Percentiles rank a stretch among this genome's conserved stretches.
Conservation (phyloP, 2,888 invertebrate genomes). For the Macrophya alboannulata region DNA sequence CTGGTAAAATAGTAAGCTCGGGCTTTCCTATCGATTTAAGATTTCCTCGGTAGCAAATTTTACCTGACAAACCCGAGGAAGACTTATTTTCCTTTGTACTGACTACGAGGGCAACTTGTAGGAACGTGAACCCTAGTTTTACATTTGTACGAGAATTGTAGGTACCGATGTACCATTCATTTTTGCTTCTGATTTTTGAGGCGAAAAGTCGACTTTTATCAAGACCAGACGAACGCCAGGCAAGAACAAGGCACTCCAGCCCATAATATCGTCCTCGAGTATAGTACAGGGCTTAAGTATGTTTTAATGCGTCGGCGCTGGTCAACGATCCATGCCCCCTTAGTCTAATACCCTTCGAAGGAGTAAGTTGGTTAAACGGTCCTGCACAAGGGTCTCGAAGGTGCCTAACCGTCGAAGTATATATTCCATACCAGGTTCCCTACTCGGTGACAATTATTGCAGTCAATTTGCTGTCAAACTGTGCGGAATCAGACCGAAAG, state of each 20-base stretch:
- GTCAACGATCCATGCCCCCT: conserved; percentile 42
- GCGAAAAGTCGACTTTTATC: neutral
- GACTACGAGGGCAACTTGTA: neutral
- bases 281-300: neutral
- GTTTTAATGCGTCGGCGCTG: conserved; percentile 43
- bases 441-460: conserved; percentile 29
- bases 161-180: neutral
- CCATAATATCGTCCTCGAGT: conserved; percentile 18
- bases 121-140: neutral
- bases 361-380: conserved; percentile 38
- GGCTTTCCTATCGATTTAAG: neutral
- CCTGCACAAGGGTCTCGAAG: conserved; percentile 5
- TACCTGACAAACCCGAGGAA: neutral
- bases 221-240: neutral
- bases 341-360: neutral
- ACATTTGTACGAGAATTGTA: neutral
- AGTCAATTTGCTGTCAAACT: conserved; percentile 44
- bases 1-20: neutral
- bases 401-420: conserved; percentile 22
- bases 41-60: neutral
- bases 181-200: neutral
- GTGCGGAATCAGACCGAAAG: conserved; percentile 35
- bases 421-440: neutral
- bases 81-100: neutral
- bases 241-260: neutral